These are phyloP conservation scores for Bombylius discolor DNA, from an alignment of 2,888 invertebrate genomes.

Conservation along the genomic window DNA sequence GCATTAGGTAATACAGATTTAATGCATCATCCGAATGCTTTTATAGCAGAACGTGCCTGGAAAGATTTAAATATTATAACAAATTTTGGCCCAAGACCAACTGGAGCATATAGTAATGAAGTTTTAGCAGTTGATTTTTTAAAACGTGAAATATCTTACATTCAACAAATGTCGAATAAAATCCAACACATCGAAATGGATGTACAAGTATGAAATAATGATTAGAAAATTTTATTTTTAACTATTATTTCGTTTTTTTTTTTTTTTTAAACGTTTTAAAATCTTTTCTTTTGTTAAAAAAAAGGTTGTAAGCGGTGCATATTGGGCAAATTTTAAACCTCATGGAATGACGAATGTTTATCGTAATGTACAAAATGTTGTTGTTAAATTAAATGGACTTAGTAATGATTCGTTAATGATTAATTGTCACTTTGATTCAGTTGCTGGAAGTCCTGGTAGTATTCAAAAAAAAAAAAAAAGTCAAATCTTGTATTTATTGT, in stretches of 20 bases:
- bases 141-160: constrained; percentile 40
- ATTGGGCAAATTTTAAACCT: constrained; percentile 55
- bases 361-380: constrained; percentile 65
- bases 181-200: constrained; percentile 50
- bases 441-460: constrained; percentile 72
- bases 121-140: constrained; percentile 50
- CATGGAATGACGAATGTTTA: constrained; percentile 75
- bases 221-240: neutral
- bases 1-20: constrained; percentile 20
- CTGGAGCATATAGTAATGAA: constrained; percentile 74
- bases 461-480: neutral
- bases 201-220: constrained; percentile 40
- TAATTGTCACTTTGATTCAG: constrained; percentile 87
- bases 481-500: too few relatives aligned
- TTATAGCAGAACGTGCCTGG: constrained; percentile 53
- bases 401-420: constrained; percentile 53
- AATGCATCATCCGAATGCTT: constrained; percentile 28
- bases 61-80: constrained; percentile 50
- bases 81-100: constrained; percentile 46
- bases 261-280: too few relatives aligned
- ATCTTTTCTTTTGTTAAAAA: neutral
- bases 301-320: constrained; percentile 51
- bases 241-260: neutral
- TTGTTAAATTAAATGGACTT: constrained; percentile 54
- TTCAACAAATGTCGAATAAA: constrained; percentile 40